These are phyloP conservation scores for Enteromius thamalakanensis DNA, from an alignment of 2,797 vertebrate genomes.

Conservation along the genomic window DNA sequence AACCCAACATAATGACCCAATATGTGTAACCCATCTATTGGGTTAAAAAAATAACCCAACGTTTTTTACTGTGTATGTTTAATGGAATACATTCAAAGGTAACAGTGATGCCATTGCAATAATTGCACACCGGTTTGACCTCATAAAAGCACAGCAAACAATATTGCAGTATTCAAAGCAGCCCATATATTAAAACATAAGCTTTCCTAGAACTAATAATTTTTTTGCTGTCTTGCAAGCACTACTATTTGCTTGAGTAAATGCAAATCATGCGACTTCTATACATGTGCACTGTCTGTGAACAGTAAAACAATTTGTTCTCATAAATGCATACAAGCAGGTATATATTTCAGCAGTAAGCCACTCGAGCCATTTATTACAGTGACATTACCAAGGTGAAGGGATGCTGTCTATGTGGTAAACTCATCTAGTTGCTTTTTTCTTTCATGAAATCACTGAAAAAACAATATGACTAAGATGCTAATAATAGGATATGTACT, in stretches of 20 bases:
- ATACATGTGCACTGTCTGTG: background rate
- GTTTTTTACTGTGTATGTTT: no score
- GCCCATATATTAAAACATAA: background rate
- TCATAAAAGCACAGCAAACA: background rate
- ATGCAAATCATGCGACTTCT: background rate
- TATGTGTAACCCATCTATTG: no score
- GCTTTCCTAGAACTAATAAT: background rate
- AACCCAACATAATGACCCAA: no score
- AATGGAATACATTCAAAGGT: background rate
- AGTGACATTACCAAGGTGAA: background rate
- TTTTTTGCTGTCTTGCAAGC: background rate
- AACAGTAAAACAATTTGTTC: background rate
- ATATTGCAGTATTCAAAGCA: background rate
- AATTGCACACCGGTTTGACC: background rate
- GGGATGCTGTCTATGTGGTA: background rate
- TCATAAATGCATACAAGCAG: background rate
- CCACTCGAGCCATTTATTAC: background rate
- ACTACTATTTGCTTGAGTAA: background rate
- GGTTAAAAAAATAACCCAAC: no score
- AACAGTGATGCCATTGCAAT: background rate
- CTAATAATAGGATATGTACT: constrained; percentile 1
- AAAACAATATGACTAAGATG: background rate
- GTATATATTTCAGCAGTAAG: background rate
- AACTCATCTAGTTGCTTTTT: background rate
- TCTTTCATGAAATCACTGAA: background rate